These are phyloP conservation scores for Sebastes taczanowskii DNA, from an alignment of 2,797 vertebrate genomes.

Conservation along the genomic window DNA sequence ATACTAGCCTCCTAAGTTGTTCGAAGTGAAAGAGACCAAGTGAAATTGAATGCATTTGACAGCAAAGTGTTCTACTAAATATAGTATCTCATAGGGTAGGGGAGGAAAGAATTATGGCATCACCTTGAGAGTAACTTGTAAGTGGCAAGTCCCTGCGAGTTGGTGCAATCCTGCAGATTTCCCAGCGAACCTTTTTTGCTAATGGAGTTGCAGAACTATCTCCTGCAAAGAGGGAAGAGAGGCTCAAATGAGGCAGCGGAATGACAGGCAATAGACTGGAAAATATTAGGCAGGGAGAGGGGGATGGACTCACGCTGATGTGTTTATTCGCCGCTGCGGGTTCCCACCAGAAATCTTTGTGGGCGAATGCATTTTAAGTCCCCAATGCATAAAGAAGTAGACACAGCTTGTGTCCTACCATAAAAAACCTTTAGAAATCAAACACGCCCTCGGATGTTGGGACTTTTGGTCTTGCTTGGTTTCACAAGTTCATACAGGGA, in stretches of 20 bases:
- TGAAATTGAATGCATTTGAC: neutral
- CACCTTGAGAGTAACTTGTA: slow-evolving; percentile 2
- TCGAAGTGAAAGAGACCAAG: neutral
- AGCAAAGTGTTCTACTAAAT: neutral
- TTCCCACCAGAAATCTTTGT: slow-evolving; percentile 27
- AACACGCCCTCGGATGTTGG: neutral
- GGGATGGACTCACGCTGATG: slow-evolving; percentile 45
- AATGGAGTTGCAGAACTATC: slow-evolving; percentile 39
- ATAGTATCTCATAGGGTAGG: neutral
- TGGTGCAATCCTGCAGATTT: slow-evolving; percentile 27
- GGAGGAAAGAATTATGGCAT: neutral
- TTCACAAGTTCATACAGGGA: neutral
- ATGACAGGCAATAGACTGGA: slow-evolving; percentile 55
- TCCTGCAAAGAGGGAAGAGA: slow-evolving; percentile 19
- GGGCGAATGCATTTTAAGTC: slow-evolving; percentile 47
- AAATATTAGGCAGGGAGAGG: slow-evolving; percentile 44
- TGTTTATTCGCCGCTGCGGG: slow-evolving; percentile 50
- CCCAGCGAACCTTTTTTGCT: slow-evolving; percentile 10
- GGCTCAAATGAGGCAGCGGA: slow-evolving; percentile 52
- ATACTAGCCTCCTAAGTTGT: neutral
- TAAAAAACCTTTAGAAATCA: slow-evolving; percentile 26
- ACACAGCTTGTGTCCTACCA: slow-evolving; percentile 17
- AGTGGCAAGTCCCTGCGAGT: neutral
- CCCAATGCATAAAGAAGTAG: slow-evolving; percentile 33
- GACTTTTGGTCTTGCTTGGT: neutral